Conservation (phyloP, 2,888 invertebrate species). For the Plagodis dolabraria region DNA sequence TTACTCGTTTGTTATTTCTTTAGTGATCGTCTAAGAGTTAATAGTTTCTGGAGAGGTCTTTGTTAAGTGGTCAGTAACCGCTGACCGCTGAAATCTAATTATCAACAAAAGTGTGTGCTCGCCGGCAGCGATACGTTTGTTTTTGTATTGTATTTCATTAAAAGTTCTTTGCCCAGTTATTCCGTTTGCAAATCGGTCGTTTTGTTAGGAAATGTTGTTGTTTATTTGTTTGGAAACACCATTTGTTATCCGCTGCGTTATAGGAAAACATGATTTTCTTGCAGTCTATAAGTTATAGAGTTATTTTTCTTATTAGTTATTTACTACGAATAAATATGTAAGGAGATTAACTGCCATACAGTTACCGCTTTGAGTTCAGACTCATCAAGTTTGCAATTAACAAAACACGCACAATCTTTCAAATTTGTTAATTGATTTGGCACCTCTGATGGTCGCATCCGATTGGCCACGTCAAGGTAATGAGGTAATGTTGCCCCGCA, state of each 20-base stretch:
- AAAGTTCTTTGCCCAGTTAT: constrained; percentile 45
- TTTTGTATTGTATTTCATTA: constrained; percentile 51
- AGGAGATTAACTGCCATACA: no score
- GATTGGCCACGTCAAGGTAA: no score
- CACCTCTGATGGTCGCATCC: no score
- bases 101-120: constrained; percentile 24
- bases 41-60: constrained; percentile 7
- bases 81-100: constrained; percentile 43
- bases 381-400: no score
- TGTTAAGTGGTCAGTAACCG: constrained; percentile 6
- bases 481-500: no score
- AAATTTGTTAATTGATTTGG: no score
- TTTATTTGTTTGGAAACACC: constrained; percentile 14
- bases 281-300: neutral
- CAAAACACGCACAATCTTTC: no score
- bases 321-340: no score
- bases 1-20: constrained; percentile 3
- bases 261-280: neutral
- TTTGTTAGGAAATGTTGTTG: constrained; percentile 17
- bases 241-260: constrained; percentile 12
- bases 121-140: constrained; percentile 17
- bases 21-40: neutral
- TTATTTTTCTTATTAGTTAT: no score
- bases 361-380: no score
- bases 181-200: constrained; percentile 36